Percentiles rank a stretch among this genome's conserved stretches.
phyloP scores from a whole-genome alignment of 2,113 vertebrate species.

The Neolamprologus modestus region DNA sequence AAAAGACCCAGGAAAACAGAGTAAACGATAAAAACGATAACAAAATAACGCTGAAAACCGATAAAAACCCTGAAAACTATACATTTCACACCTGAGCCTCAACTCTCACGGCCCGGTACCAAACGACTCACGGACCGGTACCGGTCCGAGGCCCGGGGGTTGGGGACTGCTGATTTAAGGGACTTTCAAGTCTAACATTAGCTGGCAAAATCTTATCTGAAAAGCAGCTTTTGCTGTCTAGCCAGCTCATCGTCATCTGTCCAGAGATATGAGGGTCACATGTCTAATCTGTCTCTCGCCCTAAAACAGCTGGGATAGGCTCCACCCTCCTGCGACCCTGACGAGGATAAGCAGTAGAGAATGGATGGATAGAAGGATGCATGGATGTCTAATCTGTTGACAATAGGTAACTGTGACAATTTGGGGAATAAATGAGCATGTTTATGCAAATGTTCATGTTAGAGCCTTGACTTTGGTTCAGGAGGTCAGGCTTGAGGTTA shows the following conservation, averaged over 20 bases:
- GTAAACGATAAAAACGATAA: no score
- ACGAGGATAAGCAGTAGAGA: neutral
- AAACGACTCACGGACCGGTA: no score
- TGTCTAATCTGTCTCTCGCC: neutral
- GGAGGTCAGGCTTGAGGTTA: neutral
- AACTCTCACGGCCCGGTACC: accelerated
- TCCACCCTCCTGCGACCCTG: neutral
- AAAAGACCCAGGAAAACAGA: no score
- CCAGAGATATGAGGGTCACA: neutral
- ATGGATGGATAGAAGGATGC: neutral
- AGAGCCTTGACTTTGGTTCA: neutral
- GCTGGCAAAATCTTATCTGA: neutral
- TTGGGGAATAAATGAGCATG: neutral
- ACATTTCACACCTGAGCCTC: no score
- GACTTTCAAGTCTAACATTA: neutral
- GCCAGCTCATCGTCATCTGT: neutral
- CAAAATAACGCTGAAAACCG: no score
- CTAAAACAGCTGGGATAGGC: neutral
- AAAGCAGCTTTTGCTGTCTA: neutral
- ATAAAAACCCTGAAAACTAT: no score
- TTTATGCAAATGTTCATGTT: neutral
- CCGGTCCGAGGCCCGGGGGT: no score
- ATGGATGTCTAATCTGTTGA: neutral
- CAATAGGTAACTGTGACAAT: neutral
- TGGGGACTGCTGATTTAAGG: neutral